Conservation (phyloP, 2,113 vertebrate species). For the Progne subis region DNA sequence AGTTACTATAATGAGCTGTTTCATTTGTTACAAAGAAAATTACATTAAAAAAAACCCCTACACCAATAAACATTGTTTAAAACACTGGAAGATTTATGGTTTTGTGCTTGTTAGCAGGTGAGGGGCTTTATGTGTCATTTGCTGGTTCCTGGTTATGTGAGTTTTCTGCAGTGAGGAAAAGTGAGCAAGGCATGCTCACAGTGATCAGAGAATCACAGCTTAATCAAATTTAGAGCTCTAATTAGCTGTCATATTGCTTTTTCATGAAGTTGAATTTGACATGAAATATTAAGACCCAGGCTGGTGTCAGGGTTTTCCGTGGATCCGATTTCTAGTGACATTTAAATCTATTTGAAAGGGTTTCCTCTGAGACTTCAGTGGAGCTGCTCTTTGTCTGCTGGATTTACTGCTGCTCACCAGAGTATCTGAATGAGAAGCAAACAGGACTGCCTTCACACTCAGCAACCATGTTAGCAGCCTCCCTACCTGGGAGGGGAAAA, state of each 20-base stretch:
- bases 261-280: background rate
- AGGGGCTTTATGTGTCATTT: background rate
- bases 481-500: background rate
- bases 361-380: background rate
- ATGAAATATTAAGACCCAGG: background rate
- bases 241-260: background rate
- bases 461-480: background rate
- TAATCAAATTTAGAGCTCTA: background rate
- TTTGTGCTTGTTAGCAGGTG: background rate
- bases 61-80: background rate
- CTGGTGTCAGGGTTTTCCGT: background rate
- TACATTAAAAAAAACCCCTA: no score
- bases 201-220: background rate
- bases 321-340: background rate
- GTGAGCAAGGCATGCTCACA: background rate
- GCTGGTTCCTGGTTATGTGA: background rate
- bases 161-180: background rate
- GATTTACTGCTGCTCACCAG: background rate
- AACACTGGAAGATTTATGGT: background rate
- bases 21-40: background rate
- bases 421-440: background rate
- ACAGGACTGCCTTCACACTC: background rate
- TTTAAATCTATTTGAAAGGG: background rate
- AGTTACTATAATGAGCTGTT: background rate
- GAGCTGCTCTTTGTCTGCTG: background rate